Base-by-base conservation (phyloP, 2,113 vertebrate species). In the Antigone vipio region DNA sequence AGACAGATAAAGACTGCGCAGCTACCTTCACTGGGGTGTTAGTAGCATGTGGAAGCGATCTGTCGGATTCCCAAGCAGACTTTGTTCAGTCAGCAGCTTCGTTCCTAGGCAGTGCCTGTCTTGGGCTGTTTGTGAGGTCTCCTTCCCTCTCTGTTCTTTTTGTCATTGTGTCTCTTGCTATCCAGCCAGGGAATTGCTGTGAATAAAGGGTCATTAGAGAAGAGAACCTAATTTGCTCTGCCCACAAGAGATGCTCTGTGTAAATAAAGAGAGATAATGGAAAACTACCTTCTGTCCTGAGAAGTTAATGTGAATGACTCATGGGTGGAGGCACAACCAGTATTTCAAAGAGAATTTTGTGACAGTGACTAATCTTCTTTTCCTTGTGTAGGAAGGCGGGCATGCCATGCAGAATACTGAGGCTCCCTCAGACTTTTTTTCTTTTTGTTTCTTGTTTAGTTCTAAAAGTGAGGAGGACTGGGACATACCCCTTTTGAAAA, bases 181-280 rank as follows among this genome's bases (percentile, higher is more conserved):
- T 75, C 77, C 87, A 87, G 58, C 49, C 44, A 66, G 75, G 81
- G 87, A 85, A 92, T 89, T 95, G 56, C 81, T 94, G 82, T 79
- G 93, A 95, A 78, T 82, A 92, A 87, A 81, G 45, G 71, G 79
- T 95, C 89, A 55, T 77, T 62, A 91, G 82, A 90, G 72, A 91
- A 91, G 74, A 92, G 64, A 95, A 94, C 85, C 38, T 95, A 69
- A 95, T 94, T 96, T 95, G 59, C 82, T 95, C 23, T 95, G 64
- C 60, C 75, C 78, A 85, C 82, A 73, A 90, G 92, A 94, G 88
- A 92, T 94, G 52, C 23, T 90, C 59, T 81, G 74, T 87, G 89
- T 96, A 96, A 95, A 96, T 89, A 96, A 71, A 94, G 76, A 68
- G 68, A 94, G 95, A 87, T 94, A 93, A 92, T 96, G 85, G 94